A percentile compares a stretch with the other conserved stretches of the same genome.
Conservation (phyloP, 1,140 invertebrate species). For the Brevipalpus yothersi region DNA sequence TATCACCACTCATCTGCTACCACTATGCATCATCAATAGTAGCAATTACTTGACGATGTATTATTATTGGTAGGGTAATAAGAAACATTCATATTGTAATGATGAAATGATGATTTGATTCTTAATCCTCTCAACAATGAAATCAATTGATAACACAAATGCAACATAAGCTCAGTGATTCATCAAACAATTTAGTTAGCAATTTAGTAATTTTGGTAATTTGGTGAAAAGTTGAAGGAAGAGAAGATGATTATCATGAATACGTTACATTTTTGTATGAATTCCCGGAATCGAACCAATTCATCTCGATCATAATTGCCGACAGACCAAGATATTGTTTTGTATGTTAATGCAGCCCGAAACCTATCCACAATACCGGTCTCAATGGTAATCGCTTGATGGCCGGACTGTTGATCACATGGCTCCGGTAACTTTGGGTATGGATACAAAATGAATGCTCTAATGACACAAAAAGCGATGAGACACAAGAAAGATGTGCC, state of each 20-base stretch:
- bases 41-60: no score
- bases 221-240: not conserved
- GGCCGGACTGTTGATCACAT: not conserved
- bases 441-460: not conserved
- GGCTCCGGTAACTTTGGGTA: not conserved
- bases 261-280: not conserved
- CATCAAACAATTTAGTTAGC: no score
- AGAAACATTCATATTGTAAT: no score
- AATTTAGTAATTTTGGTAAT: no score
- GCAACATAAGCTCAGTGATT: no score
- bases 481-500: not conserved
- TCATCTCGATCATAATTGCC: not conserved
- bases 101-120: no score
- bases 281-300: not conserved
- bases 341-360: not conserved
- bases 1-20: no score
- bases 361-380: not conserved
- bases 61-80: no score
- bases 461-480: not conserved
- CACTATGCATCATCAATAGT: no score
- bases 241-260: not conserved
- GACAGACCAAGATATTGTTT: not conserved
- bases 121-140: no score
- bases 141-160: no score
- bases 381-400: not conserved